Conservation (phyloP, 2,888 invertebrate species). For the Ophioninae sp. region DNA sequence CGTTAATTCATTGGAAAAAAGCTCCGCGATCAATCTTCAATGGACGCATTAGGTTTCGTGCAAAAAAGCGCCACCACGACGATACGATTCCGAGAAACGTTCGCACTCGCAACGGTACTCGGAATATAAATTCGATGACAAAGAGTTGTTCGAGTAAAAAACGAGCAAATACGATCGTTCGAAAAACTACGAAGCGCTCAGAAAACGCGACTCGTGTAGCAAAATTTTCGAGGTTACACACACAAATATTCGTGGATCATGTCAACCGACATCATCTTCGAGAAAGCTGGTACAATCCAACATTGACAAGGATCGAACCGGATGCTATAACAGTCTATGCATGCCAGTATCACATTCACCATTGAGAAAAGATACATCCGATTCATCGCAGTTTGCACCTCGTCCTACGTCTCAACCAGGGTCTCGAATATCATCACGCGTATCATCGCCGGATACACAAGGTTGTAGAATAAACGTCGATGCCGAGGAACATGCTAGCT, state of each 20-base stretch:
- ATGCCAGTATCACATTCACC: slow-evolving; percentile 6
- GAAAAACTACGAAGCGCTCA: not conserved
- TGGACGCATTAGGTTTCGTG: not conserved
- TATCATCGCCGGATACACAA: not conserved
- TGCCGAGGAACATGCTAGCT: slow-evolving; percentile 1
- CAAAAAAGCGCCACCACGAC: not conserved
- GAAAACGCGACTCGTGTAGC: not conserved
- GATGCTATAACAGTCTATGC: not conserved
- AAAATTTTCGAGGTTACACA: not conserved
- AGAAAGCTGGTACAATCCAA: not conserved
- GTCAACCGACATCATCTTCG: not conserved
- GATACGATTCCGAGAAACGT: slow-evolving; percentile 12
- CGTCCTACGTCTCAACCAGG: slow-evolving; percentile 14
- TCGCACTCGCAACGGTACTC: slow-evolving; percentile 6
- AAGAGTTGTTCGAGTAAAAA: slow-evolving; percentile 9
- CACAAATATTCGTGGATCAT: not conserved
- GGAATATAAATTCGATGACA: not conserved
- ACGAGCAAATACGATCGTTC: too few relatives aligned
- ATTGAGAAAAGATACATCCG: not conserved
- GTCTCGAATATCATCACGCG: slow-evolving; percentile 9
- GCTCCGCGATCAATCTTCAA: slow-evolving; percentile 1
- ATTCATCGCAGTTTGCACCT: slow-evolving; percentile 5
- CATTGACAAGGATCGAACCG: not conserved
- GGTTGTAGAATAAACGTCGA: slow-evolving; percentile 1
- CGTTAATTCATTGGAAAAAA: not conserved